Conservation (phyloP, 2,797 vertebrate genomes). For the Hydrophis major region DNA sequence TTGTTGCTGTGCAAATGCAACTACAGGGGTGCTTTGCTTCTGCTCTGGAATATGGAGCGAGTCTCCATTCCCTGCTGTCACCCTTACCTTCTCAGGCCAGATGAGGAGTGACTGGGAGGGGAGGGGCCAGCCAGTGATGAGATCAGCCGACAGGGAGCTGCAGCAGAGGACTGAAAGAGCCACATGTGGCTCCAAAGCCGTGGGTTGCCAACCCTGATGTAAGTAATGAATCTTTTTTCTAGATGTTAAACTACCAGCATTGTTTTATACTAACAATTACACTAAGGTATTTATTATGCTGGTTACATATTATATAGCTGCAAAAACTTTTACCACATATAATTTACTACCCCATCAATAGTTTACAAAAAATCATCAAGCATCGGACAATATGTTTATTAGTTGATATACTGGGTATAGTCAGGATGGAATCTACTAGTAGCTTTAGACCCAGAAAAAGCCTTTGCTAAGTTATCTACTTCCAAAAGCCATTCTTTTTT, state of each 20-base stretch:
- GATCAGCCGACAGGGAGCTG: too few species aligned
- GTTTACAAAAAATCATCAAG: background rate
- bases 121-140: too few species aligned
- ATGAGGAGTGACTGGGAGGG: too few species aligned
- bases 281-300: background rate
- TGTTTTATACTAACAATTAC: background rate
- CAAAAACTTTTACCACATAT: background rate
- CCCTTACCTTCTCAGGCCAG: too few species aligned
- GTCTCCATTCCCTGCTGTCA: too few species aligned
- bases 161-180: too few species aligned
- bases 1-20: too few species aligned
- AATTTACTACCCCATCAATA: background rate
- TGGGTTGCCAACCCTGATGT: background rate
- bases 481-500: background rate
- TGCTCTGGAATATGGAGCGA: too few species aligned
- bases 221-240: background rate
- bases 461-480: background rate
- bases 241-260: background rate
- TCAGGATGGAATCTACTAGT: background rate
- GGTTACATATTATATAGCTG: background rate
- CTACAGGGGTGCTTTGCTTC: too few species aligned
- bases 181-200: too few species aligned
- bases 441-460: background rate
- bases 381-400: background rate
- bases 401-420: background rate